Evolutionary conservation across 2,888 invertebrate species (phyloP), one percentile per base, ranked within the genome.

Genomic region (Ormyrus nitidulus): DNA sequence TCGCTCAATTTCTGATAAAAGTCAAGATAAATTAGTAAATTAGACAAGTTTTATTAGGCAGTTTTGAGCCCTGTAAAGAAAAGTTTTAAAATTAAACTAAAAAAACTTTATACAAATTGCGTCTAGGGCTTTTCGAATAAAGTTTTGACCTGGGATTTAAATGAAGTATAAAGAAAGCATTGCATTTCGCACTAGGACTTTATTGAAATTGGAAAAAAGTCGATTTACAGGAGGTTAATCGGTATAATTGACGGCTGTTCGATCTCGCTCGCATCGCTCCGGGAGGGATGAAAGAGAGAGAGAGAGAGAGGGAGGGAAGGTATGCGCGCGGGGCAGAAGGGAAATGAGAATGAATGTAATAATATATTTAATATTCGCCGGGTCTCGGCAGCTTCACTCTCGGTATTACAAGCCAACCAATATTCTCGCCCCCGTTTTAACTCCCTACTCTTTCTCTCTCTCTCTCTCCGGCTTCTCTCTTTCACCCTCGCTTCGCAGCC

Each of bases 341-440:
- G 88, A 89, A 89, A 89, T 87, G 89, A 88, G 88, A 89, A 89
- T 89, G 87, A 88, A 89, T 89, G 89, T 88, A 89, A 89, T 89
- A 89, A 89, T 89, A 89, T 89, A 89, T 89, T 89, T 89, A 89
- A 89, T 89, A 89, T 89, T 89, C 89, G 87, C 86, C 85, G 85
- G 87, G 85, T 87, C 87, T 86, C 87, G 84, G 85, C 86, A 86
- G 86, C 86, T 87, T 85, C 85, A 87, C 87, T 88, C 89, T 86
- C 87, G 86, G 88, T 88, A 89, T 88, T 89, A 89, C 88, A 88
- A 87, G 88, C 88, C 88, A 88, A 89, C 89, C 89, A 89, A 89
- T 89, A 89, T 89, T 87, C 88, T 88, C 87, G 87, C 88, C 87
- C 86, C 85, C 84, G 79, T 85, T 85, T 79, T 77, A 70, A 58